phyloP scores from a whole-genome alignment of 1,140 invertebrate genomes.

The Listronotus bonariensis region DNA sequence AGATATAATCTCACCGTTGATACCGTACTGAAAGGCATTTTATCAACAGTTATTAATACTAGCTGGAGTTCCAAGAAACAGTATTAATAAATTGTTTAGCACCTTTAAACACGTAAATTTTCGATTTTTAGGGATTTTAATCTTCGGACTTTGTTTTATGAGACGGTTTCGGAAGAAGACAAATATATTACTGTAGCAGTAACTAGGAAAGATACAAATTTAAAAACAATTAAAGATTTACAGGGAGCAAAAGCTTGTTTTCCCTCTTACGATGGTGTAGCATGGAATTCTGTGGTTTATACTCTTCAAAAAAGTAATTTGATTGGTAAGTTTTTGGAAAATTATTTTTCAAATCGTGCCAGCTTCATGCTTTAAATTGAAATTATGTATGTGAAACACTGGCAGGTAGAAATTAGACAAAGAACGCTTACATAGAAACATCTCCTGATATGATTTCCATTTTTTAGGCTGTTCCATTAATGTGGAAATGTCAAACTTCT shows the following conservation, averaged over 20 bases:
- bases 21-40: too few species aligned
- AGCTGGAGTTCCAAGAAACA: too few species aligned
- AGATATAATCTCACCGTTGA: too few species aligned
- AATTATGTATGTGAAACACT: neutral
- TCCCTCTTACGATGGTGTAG: constrained; percentile 67
- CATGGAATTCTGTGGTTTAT: constrained; percentile 65
- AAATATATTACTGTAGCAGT: constrained; percentile 72
- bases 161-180: constrained; percentile 64
- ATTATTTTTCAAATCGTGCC: too few species aligned
- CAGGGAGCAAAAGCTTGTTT: constrained; percentile 72
- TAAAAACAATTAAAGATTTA: constrained; percentile 65
- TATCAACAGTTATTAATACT: too few species aligned
- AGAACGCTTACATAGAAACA: constrained; percentile 56
- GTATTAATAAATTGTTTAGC: neutral
- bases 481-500: constrained; percentile 62
- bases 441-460: constrained; percentile 31
- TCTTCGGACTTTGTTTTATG: constrained; percentile 69
- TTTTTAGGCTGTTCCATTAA: constrained; percentile 56
- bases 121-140: constrained; percentile 59
- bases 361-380: too few species aligned
- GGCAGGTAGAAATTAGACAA: neutral
- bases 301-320: constrained; percentile 33
- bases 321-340: constrained; percentile 31
- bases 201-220: constrained; percentile 65
- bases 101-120: neutral